Conservation (phyloP, 2,113 vertebrate genomes). For the Orycteropus afer region DNA sequence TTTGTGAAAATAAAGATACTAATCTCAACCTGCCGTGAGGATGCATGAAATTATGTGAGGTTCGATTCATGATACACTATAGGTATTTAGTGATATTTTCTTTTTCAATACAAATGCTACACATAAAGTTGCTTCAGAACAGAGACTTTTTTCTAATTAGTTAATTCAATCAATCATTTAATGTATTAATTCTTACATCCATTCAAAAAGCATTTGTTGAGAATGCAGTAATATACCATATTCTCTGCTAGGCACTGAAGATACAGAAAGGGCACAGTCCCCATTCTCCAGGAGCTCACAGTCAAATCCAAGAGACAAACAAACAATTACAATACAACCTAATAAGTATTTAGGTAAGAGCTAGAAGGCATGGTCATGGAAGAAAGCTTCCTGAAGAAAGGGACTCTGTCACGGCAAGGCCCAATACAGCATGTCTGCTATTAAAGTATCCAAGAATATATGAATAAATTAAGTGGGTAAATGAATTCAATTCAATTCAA, state of each 20-base stretch:
- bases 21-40: neutral
- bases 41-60: neutral
- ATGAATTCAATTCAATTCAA: neutral
- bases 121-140: neutral
- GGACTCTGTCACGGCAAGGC: neutral
- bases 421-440: neutral
- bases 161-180: neutral
- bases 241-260: neutral
- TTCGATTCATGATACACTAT: neutral
- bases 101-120: constrained; percentile 13
- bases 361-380: neutral
- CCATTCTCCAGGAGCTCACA: constrained; percentile 2
- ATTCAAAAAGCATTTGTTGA: neutral
- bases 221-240: neutral
- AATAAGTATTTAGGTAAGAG: neutral
- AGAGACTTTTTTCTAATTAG: neutral
- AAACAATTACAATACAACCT: neutral
- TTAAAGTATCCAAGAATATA: neutral
- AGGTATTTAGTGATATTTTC: neutral
- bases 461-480: neutral
- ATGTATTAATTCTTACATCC: neutral
- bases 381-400: neutral
- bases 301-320: neutral
- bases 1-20: neutral
- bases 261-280: neutral